Evolutionary conservation across 1,140 invertebrate genomes (phyloP), one percentile per base, ranked within the genome.

Genomic region (Monochamus saltuarius): DNA sequence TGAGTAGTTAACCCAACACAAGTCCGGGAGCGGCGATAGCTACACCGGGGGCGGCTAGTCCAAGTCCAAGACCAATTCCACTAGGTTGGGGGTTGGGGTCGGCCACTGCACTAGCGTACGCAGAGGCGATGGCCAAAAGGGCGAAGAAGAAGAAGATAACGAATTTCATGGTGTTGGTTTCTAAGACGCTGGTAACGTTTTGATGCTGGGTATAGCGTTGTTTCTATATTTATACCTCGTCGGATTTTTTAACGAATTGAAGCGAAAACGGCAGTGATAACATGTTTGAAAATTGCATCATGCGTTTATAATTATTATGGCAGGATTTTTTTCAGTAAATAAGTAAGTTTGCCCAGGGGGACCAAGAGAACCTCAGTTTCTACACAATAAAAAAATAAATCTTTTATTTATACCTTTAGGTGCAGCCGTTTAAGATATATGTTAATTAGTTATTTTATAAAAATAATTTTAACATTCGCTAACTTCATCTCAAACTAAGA

Each of bases 21-120:
- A 39, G 8, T 45, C 63, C 63, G 54, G 59, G 58, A 40, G 43
- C 55, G 13, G 42, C 43, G n/a, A 55, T 35, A 8, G 43, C 53
- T 16, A 40, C 59, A 35, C 40, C 13, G 43, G 49, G 40, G 4
- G 9, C 40, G 7, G 13, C 40, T 13, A 43, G 38, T 0, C 37
- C 37, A 19, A 60, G 8, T 40, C 51, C 46, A 35, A 49, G 19
- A 8, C 50, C 51, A 49, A 36, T 19, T 35, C 40, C 13, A 43
- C 52, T 43, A 17, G 40, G 40, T 43, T 13, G 17, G 13, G 40
- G 40, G 40, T 43, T 43, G 40, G 40, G 56, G 19, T 17, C 43
- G 4, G 42, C 59, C 29, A 62, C 59, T 9, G 56, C 55, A n/a
- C 59, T 60, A 35, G 63, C 59, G 43, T 65, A 65, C 10, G 63